Percentiles rank a stretch among this genome's conserved stretches.
phyloP scores from a whole-genome alignment of 2,888 invertebrate species.

The Catotricha subobsoleta region DNA sequence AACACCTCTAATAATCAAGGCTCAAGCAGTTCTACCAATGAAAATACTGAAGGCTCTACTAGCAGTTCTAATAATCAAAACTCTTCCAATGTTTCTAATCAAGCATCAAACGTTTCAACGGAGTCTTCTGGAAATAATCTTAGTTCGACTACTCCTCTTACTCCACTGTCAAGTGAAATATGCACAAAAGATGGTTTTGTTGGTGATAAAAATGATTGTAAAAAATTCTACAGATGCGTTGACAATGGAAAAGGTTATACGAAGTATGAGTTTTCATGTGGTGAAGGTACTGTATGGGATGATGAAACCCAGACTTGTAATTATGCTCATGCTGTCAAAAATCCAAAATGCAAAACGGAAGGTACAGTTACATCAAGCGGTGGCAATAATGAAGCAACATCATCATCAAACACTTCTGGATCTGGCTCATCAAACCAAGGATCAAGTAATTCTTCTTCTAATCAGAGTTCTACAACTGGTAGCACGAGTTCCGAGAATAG shows the following conservation, averaged over 20 bases:
- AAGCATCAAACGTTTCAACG: not conserved
- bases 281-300: conserved; percentile 63
- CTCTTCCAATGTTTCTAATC: conserved; percentile 1
- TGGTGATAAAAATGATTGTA: conserved; percentile 47
- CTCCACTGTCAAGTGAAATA: conserved; percentile 8
- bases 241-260: conserved; percentile 39
- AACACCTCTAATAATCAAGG: conserved; percentile 10
- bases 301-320: conserved; percentile 48
- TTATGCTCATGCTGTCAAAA: conserved; percentile 38
- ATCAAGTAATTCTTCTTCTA: not conserved
- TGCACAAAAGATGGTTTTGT: conserved; percentile 44
- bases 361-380: not conserved
- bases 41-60: conserved; percentile 9
- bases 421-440: not conserved
- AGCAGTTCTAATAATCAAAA: conserved; percentile 10
- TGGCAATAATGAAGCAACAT: not conserved
- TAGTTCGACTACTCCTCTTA: conserved; percentile 9
- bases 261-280: conserved; percentile 37
- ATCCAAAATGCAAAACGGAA: conserved; percentile 10
- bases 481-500: too few species aligned
- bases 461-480: not conserved
- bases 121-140: conserved; percentile 2
- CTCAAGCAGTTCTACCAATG: conserved; percentile 2
- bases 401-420: not conserved
- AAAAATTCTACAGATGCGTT: conserved; percentile 61